Percentiles rank a stretch among this genome's conserved stretches.
Evolutionary conservation across 2,797 vertebrate species (phyloP).

Genomic region (Arnoldichthys spilopterus): DNA sequence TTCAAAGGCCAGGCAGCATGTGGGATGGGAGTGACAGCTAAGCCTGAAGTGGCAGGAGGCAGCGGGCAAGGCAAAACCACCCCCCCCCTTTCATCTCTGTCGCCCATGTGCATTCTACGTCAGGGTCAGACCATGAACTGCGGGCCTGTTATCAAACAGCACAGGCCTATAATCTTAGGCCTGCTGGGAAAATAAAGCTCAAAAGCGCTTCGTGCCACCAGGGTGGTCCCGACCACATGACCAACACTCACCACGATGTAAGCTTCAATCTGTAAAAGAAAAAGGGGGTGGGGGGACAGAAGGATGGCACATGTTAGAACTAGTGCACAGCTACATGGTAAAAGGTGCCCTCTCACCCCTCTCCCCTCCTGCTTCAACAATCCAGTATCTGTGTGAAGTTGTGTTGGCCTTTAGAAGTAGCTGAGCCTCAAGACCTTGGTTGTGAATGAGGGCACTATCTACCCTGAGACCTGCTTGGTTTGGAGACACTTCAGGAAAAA

Average conservation of each 20-base stretch:
- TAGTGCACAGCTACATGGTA: conserved; percentile 30
- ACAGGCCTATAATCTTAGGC: conserved; percentile 74
- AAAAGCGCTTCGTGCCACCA: conserved; percentile 60
- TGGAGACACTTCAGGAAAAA: conserved; percentile 72
- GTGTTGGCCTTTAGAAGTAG: conserved; percentile 58
- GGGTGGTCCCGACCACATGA: conserved; percentile 69
- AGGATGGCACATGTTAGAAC: conserved; percentile 46
- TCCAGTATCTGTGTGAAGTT: conserved; percentile 65
- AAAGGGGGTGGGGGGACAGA: background rate
- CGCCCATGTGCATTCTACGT: conserved; percentile 8
- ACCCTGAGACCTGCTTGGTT: conserved; percentile 59
- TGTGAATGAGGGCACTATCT: conserved; percentile 73
- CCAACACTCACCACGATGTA: conserved; percentile 91
- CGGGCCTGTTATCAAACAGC: conserved; percentile 76
- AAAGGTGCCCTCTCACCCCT: background rate
- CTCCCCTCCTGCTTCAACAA: conserved; percentile 60
- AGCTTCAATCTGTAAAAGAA: conserved; percentile 82
- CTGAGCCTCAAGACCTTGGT: conserved; percentile 64
- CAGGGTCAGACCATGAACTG: conserved; percentile 58
- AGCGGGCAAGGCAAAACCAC: conserved; percentile 15
- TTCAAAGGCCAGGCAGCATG: conserved; percentile 49
- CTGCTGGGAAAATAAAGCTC: conserved; percentile 69
- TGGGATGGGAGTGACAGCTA: conserved; percentile 39
- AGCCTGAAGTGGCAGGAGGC: conserved; percentile 23
- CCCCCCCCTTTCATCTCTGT: conserved; percentile 32